A percentile compares a stretch with the other conserved stretches of the same genome.
Evolutionary conservation across 1,140 invertebrate species (phyloP).

Genomic region (Diorhabda elongata): DNA sequence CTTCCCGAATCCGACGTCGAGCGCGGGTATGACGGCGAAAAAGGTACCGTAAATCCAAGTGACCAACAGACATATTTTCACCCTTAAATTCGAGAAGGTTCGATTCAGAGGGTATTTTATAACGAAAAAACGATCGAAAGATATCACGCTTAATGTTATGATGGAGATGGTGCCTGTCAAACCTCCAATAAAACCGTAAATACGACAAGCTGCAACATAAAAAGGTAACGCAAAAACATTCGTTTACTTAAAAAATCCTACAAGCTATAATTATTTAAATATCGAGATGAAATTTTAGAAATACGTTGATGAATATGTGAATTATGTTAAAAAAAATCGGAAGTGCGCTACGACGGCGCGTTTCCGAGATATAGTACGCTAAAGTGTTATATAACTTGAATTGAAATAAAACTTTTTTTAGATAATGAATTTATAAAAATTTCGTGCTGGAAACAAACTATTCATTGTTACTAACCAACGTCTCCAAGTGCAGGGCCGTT

Average conservation of each 20-base stretch:
- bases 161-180: conserved; percentile 69
- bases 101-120: conserved; percentile 68
- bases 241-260: no score
- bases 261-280: no score
- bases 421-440: no score
- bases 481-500: conserved; percentile 65
- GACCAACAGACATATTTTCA: conserved; percentile 58
- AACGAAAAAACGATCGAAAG: conserved; percentile 66
- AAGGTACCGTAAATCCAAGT: conserved; percentile 69
- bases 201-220: conserved; percentile 57
- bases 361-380: no score
- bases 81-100: conserved; percentile 56
- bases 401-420: no score
- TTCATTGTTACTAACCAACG: conserved; percentile 49
- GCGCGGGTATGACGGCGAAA: conserved; percentile 64
- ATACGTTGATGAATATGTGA: no score
- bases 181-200: conserved; percentile 70
- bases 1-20: conserved; percentile 62
- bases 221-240: neutral
- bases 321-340: no score
- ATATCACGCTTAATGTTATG: conserved; percentile 64
- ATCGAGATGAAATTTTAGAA: no score
- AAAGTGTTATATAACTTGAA: no score
- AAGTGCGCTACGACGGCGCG: no score
- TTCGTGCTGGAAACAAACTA: no score